Base-by-base conservation (phyloP, 92 coral and sea anemone genomes). In the Zoanthus sociatus region DNA sequence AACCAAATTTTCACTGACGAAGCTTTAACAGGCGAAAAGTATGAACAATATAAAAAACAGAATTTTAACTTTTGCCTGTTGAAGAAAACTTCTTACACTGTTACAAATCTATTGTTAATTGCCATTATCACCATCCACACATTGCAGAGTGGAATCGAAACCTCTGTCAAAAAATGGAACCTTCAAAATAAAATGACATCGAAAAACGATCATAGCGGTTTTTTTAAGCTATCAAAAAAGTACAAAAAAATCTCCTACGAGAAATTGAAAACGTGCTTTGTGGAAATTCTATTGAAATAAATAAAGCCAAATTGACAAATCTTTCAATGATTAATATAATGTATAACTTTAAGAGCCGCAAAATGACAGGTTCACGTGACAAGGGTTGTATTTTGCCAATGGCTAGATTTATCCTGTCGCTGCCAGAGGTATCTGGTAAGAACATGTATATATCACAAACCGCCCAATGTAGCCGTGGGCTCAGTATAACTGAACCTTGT, bases 401-500 rank as follows among this genome's bases (percentile, higher is more conserved):
- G 54, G 56, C 46, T 15, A 17, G 72, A 81, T 81, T 21, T 6
- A 18, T 66, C 61, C 4, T 20, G 75, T 20, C 53, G 21, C 47
- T 46, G 11, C 75, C 42, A 64, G 85, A 79, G 66, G 26, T 81
- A 66, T 66, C 63, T 45, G 33, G 85, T 81, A 45, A 81, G 61
- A 33, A 20, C 13, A 15, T 63, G 7, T 14, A 37, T 37, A 69
- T 5, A 77, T 21, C 47, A 68, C 37, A 33, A 14, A 4, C 75
- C 75, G 21, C 85, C 45, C 75, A 7, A 46, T 44, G 32, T 64
- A 42, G 73, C 84, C 26, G 45, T 7, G 61, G 76, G 71, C n/a
- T 21, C 18, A 3, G 37, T 5, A 67, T 15, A 9, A 20, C 14
- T 17, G 42, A 79, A 14, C 73, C 66, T 3, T 9, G 47, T 20